Conservation (phyloP, 2,888 invertebrate species). For the Venusia cambrica region DNA sequence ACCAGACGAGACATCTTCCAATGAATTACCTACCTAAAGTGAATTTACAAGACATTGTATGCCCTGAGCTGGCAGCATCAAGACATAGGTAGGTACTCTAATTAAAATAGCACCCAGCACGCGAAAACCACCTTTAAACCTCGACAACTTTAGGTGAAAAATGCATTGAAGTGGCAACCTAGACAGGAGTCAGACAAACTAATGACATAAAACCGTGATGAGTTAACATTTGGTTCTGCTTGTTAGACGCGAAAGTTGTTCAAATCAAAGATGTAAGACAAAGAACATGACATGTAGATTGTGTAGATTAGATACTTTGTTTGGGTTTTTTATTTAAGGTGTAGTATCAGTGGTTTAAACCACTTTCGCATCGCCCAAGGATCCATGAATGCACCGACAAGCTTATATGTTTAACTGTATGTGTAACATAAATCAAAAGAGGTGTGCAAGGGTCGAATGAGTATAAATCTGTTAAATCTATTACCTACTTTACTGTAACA, state of each 20-base stretch:
- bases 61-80: constrained; percentile 15
- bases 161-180: constrained; percentile 22
- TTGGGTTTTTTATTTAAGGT: too few species aligned
- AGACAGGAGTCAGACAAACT: constrained; percentile 24
- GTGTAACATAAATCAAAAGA: too few species aligned
- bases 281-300: not conserved
- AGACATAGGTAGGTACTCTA: constrained; percentile 32
- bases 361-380: too few species aligned
- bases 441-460: too few species aligned
- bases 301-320: too few species aligned
- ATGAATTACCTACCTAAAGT: constrained; percentile 29
- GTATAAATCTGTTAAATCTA: too few species aligned
- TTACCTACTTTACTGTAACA: too few species aligned
- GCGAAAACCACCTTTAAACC: constrained; percentile 24
- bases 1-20: constrained; percentile 22
- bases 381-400: too few species aligned
- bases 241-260: constrained; percentile 53
- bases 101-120: constrained; percentile 33
- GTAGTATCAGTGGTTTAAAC: too few species aligned
- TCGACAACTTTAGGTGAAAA: constrained; percentile 23
- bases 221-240: constrained; percentile 46
- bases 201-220: constrained; percentile 37
- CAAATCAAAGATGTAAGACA: constrained; percentile 34
- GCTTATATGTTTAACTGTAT: too few species aligned
- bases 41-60: constrained; percentile 26